Evolutionary conservation across 1,140 invertebrate genomes (phyloP), one percentile per base, ranked within the genome.

Genomic region (Pteromalus puparum): DNA sequence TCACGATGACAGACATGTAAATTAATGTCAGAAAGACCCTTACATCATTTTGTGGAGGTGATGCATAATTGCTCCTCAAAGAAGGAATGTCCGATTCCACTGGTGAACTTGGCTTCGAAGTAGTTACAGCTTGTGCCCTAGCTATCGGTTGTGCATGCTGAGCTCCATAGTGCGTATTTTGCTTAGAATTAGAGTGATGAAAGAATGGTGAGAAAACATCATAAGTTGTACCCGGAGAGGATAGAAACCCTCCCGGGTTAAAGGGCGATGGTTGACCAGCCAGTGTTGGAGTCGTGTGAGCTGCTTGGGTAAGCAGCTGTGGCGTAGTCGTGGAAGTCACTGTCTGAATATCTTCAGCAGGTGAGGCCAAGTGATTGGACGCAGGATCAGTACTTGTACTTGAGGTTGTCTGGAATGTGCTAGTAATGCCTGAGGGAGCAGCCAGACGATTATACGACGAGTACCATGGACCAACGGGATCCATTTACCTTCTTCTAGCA

Each of bases 391-490:
- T 93, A 89, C 91, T 93, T 88, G 94, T 90, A 75, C 85, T 90
- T n/a, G 88, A 78, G 6, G 89, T 77, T 86, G 89, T 75, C 87
- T 92, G 92, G 87, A 93, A 92, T 88, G 94, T 94, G 89, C 93
- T 93, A 75, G 94, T 93, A 87, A 95, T 93, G 87, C 95, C 94
- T 85, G 94, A 93, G 92, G 78, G 74, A 81, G 83, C 90, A 87
- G 94, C 93, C 90, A 96, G 91, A 87, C 95, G 95, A 93, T 96
- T 96, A 94, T 96, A 96, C 76, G 95, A 95, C 89, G 95, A 94
- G 91, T 96, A 96, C 96, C 96, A 96, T 93, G 96, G 95, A 93
- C 95, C 95, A 92, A 96, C 95, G 90, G 96, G 96, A 95, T 96
- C 96, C 96, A 96, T 96, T 89, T 85, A 90, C 89, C 89, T 90